Conservation (phyloP, 2,113 vertebrate species). For the Psophia crepitans region DNA sequence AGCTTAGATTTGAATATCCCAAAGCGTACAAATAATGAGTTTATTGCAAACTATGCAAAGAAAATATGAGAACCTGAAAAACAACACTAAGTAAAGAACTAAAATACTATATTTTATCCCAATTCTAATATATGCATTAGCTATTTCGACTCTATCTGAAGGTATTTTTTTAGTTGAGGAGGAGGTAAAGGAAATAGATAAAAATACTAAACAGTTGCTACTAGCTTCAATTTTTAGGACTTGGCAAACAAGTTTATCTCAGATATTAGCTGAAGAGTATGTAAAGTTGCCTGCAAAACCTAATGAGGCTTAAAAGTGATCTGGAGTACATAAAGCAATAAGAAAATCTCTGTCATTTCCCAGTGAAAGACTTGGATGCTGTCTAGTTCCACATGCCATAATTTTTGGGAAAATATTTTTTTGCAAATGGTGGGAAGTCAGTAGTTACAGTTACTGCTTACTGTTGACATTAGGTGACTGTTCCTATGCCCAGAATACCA, state of each 20-base stretch:
- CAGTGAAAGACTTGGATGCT: constrained; percentile 55
- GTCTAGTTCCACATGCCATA: constrained; percentile 65
- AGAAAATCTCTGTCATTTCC: constrained; percentile 69
- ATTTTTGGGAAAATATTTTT: constrained; percentile 72
- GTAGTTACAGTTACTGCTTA: constrained; percentile 67
- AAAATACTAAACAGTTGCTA: background rate
- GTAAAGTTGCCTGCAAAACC: background rate
- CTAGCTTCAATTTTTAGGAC: background rate
- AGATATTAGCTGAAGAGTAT: background rate
- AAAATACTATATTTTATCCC: background rate
- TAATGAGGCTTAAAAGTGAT: constrained; percentile 15
- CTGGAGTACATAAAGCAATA: constrained; percentile 31
- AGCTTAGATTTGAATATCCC: background rate
- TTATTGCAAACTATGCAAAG: background rate
- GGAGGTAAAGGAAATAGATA: background rate
- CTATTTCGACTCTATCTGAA: rapidly evolving
- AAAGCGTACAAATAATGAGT: background rate
- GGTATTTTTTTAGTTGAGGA: background rate
- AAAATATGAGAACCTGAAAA: background rate
- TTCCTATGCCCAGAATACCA: constrained; percentile 74
- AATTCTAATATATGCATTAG: background rate
- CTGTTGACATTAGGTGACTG: constrained; percentile 74
- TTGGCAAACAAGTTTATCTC: background rate
- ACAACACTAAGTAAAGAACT: background rate
- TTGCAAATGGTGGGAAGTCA: constrained; percentile 75